These are phyloP conservation scores for Pocillopora damicornis DNA, from an alignment of 64 coral and sea anemone species.

Conservation along the genomic window DNA sequence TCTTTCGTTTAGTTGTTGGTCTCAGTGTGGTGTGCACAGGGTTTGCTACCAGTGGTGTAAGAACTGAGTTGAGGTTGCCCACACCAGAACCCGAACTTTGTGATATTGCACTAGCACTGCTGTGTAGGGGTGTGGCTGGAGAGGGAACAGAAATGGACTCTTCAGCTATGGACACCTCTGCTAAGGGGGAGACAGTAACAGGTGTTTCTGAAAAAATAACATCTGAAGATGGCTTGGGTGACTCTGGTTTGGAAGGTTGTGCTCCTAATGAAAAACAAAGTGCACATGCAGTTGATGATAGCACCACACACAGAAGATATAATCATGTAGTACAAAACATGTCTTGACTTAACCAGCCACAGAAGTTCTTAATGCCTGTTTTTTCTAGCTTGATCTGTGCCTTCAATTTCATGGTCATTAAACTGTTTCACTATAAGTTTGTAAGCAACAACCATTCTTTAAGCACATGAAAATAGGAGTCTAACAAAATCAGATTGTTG, in stretches of 20 bases:
- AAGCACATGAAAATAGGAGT: no score
- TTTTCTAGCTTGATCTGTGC: no score
- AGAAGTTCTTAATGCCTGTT: no score
- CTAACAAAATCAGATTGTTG: no score
- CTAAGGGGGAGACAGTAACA: neutral
- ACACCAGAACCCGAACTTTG: neutral
- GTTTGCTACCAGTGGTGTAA: slow-evolving; percentile 17
- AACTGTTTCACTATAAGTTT: no score
- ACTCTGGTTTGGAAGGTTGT: slow-evolving; percentile 23
- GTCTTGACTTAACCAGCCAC: no score
- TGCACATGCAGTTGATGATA: neutral
- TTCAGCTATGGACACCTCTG: neutral
- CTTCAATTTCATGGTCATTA: no score
- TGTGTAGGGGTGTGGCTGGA: neutral
- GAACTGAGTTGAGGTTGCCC: neutral
- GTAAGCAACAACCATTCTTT: no score
- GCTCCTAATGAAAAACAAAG: neutral
- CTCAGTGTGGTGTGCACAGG: neutral
- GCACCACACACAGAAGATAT: no score
- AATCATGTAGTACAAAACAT: no score
- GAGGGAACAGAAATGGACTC: neutral
- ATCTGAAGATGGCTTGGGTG: slow-evolving; percentile 14
- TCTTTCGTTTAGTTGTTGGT: slow-evolving; percentile 26
- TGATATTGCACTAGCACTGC: neutral
- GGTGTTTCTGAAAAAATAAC: neutral